Conservation (phyloP, 2,113 vertebrate genomes). For the Seriola rivoliana region DNA sequence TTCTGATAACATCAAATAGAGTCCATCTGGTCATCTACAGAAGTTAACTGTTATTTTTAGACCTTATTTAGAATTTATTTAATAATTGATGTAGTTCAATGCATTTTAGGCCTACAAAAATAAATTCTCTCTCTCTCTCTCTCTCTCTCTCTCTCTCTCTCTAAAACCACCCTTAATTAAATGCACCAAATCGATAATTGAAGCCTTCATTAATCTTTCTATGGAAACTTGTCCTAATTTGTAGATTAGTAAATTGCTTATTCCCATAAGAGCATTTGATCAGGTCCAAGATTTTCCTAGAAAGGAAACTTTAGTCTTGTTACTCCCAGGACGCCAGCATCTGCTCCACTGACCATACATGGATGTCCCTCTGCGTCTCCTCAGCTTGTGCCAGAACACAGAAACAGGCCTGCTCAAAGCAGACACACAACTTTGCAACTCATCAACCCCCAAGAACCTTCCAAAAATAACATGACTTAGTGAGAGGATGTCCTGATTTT, state of each 20-base stretch:
- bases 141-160: background rate
- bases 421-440: constrained; percentile 14
- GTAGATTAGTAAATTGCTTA: background rate
- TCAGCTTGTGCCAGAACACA: constrained; percentile 29
- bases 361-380: constrained; percentile 54
- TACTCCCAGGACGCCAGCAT: constrained; percentile 37
- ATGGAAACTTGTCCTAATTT: background rate
- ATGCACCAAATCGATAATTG: background rate
- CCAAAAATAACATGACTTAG: background rate
- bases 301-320: constrained; percentile 61
- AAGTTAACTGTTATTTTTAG: background rate
- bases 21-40: background rate
- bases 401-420: background rate
- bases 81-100: too few relatives aligned
- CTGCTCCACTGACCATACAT: constrained; percentile 77
- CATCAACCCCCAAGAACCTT: background rate
- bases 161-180: background rate
- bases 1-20: background rate
- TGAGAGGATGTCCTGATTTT: background rate
- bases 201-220: background rate
- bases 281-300: constrained; percentile 48
- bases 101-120: background rate
- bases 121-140: background rate
- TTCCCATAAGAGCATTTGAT: constrained; percentile 13
- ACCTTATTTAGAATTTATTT: background rate